Evolutionary conservation across 2,797 vertebrate genomes (phyloP), one percentile per base, ranked within the genome.

Genomic region (Hyperoplus immaculatus): DNA sequence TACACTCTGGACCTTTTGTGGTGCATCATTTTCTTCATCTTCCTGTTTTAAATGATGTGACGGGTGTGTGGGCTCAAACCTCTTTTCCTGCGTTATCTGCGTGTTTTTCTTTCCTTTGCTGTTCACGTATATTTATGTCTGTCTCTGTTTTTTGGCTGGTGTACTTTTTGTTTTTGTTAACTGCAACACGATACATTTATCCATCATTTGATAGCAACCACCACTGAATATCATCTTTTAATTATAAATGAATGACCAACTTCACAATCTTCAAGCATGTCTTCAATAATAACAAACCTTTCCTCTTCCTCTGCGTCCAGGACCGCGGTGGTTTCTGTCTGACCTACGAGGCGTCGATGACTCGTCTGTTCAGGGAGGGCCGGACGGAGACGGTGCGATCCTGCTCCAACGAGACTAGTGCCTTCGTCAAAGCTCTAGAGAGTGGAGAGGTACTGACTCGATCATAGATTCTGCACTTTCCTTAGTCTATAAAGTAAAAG

Each of bases 311-410:
- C 2, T 46, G 5, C 47, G 18, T 21, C 5, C 86, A 97, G 97
- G 96, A 97, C 84, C 95, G 95, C 8, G 92, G 94, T 3, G 91
- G 91, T 4, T 97, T 97, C 89, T 97, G 97, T 79, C 88, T 97
- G 82, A 98, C 96, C 0, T 98, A 98, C 0, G 96, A 98, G 82
- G 96, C 97, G 0, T 96, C 95, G 0, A 97, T 97, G 97, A 97
- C 97, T 0, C 96, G 97, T 47, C 90, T 97, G 69, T 98, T 97
- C 86, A 90, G 96, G 42, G 97, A 98, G 76, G 97, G 97, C 14
- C 91, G 97, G 50, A 97, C 97, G 0, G 97, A 98, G 91, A 97
- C 97, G 0, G 97, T 97, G 16, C 93, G 97, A 0, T 96, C 96
- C n/a, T 98, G 97, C 80, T 95, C 95, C 0, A 90, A 64, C 3